These are phyloP conservation scores for Pachymerium ferrugineum DNA, from an alignment of 2,888 invertebrate genomes.

Conservation along the genomic window DNA sequence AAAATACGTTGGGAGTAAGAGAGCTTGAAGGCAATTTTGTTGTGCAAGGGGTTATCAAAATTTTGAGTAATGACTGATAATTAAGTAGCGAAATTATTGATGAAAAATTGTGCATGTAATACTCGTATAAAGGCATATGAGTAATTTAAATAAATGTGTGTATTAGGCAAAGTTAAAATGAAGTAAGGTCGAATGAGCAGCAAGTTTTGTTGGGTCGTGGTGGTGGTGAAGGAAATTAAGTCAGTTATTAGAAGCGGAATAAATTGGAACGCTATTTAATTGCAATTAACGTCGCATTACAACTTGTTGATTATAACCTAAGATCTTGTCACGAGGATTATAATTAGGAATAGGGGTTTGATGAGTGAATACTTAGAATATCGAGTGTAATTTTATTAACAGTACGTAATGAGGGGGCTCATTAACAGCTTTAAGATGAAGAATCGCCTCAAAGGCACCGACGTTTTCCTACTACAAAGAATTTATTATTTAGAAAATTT, in stretches of 20 bases:
- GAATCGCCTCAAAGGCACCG: slow-evolving; percentile 12
- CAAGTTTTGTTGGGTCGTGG: background rate
- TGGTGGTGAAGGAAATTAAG: too few species aligned
- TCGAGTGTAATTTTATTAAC: slow-evolving; percentile 4
- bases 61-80: background rate
- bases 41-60: background rate
- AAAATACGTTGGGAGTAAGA: background rate
- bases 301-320: background rate
- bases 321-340: background rate
- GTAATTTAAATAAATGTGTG: background rate
- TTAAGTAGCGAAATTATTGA: background rate
- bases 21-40: background rate
- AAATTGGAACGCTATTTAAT: slow-evolving; percentile 2
- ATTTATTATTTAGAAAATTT: too few species aligned
- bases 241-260: background rate
- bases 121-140: background rate
- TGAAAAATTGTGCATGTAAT: background rate
- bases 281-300: slow-evolving; percentile 3
- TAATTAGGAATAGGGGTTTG: slow-evolving; percentile 12
- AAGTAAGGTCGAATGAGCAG: background rate
- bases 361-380: background rate
- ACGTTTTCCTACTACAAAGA: too few species aligned
- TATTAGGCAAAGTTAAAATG: background rate
- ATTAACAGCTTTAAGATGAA: slow-evolving; percentile 2
- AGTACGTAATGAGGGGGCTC: background rate